phyloP scores from a whole-genome alignment of 1,140 invertebrate genomes.

The Linepithema humile region DNA sequence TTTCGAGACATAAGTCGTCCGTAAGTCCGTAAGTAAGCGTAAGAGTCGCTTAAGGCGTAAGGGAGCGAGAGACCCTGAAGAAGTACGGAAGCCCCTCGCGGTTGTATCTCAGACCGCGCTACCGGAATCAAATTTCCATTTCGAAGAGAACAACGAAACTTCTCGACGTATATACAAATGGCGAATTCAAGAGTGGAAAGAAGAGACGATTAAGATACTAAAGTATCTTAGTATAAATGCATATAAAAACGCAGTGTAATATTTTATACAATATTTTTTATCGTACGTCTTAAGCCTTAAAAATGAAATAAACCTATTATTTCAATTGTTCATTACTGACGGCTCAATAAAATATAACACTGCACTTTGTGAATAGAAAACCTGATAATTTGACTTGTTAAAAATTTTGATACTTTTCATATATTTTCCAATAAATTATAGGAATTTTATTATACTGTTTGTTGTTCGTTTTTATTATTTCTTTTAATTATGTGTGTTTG shows the following conservation, averaged over 20 bases:
- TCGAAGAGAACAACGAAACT: constrained; percentile 22
- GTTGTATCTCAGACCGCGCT: constrained; percentile 77
- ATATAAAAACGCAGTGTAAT: not conserved
- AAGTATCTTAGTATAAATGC: not conserved
- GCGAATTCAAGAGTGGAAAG: not conserved
- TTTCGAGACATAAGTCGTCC: constrained; percentile 73
- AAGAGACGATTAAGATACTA: not conserved
- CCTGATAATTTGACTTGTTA: too few relatives aligned
- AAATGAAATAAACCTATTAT: not conserved
- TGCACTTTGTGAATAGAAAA: not conserved
- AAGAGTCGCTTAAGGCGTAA: constrained; percentile 71
- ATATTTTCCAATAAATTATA: too few relatives aligned
- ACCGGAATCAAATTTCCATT: constrained; percentile 80
- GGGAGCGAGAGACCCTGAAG: constrained; percentile 70
- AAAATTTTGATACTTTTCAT: too few relatives aligned
- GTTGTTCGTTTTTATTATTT: too few relatives aligned
- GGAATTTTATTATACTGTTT: too few relatives aligned
- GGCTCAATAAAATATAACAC: not conserved
- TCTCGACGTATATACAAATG: constrained; percentile 31
- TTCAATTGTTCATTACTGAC: not conserved
- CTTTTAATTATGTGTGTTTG: too few relatives aligned
- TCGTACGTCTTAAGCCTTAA: not conserved
- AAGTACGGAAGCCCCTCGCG: constrained; percentile 77
- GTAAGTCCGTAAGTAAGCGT: constrained; percentile 82
- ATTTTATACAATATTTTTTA: too few relatives aligned